Conservation (phyloP, 2,888 invertebrate genomes). For the Asteroscopus sphinx region DNA sequence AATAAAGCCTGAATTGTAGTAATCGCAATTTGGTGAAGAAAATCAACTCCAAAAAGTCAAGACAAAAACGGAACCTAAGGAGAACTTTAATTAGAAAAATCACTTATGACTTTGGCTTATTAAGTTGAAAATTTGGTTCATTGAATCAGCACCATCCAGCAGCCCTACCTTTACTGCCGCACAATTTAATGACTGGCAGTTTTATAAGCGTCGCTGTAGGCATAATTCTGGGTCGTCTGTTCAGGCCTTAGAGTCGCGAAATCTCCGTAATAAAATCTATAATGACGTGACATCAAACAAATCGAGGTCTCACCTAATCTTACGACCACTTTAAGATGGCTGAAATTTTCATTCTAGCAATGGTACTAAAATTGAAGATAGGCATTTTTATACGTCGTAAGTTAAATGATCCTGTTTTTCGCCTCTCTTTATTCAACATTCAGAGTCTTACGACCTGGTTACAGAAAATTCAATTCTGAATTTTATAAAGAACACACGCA, state of each 20-base stretch:
- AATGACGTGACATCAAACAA: constrained; percentile 66
- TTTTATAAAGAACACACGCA: constrained; percentile 27
- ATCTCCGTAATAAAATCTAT: constrained; percentile 65
- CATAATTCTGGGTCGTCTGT: constrained; percentile 60
- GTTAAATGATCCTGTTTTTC: constrained; percentile 36
- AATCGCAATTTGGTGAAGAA: constrained; percentile 9
- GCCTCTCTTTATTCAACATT: constrained; percentile 30
- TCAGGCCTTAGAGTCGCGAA: constrained; percentile 51
- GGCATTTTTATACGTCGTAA: constrained; percentile 48
- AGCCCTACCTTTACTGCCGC: constrained; percentile 40
- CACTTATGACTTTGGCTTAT: constrained; percentile 18
- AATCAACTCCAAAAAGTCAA: constrained; percentile 12
- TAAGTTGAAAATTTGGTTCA: constrained; percentile 16
- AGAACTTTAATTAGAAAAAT: constrained; percentile 14
- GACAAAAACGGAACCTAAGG: not conserved
- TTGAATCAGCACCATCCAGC: constrained; percentile 25
- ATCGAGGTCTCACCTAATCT: constrained; percentile 65
- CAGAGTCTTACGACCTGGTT: constrained; percentile 19
- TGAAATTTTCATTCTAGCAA: constrained; percentile 50
- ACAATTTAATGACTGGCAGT: constrained; percentile 56
- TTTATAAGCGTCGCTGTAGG: constrained; percentile 51
- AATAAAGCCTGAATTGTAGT: constrained; percentile 5
- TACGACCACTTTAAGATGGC: constrained; percentile 58
- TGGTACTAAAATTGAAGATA: constrained; percentile 45
- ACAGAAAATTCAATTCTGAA: constrained; percentile 34